Evolutionary conservation across 2,113 vertebrate species (phyloP).

Genomic region (Phalacrocorax brasilianus): DNA sequence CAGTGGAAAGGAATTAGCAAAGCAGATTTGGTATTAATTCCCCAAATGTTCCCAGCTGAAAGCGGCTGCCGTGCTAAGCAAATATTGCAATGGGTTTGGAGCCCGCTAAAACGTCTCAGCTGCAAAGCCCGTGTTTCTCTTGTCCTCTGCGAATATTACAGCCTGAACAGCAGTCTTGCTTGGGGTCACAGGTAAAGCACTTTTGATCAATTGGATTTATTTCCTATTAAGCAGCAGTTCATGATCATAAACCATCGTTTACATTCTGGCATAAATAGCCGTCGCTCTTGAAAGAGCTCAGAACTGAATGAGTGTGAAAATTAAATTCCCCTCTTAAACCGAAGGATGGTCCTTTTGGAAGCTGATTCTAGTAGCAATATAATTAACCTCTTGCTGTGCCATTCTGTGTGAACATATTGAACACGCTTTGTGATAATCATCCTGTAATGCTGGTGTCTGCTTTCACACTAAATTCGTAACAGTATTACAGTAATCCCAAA

Average conservation of each 20-base stretch:
- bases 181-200: slow-evolving; percentile 26
- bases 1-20: not conserved
- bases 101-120: not conserved
- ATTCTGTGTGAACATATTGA: slow-evolving; percentile 60
- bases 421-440: slow-evolving; percentile 39
- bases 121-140: not conserved
- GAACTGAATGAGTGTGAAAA: slow-evolving; percentile 60
- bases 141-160: not conserved
- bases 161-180: not conserved
- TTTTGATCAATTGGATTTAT: slow-evolving; percentile 51
- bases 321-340: slow-evolving; percentile 53
- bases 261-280: slow-evolving; percentile 48
- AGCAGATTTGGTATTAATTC: not conserved
- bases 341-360: slow-evolving; percentile 54
- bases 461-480: slow-evolving; percentile 43
- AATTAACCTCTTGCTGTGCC: slow-evolving; percentile 70
- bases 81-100: not conserved
- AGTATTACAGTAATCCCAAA: slow-evolving; percentile 43
- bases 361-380: slow-evolving; percentile 40
- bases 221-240: slow-evolving; percentile 36
- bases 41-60: not conserved
- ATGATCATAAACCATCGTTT: slow-evolving; percentile 45
- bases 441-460: slow-evolving; percentile 27
- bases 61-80: not conserved
- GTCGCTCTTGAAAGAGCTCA: slow-evolving; percentile 9